Evolutionary conservation across 2,113 vertebrate species (phyloP).

Genomic region (Pimephales promelas): DNA sequence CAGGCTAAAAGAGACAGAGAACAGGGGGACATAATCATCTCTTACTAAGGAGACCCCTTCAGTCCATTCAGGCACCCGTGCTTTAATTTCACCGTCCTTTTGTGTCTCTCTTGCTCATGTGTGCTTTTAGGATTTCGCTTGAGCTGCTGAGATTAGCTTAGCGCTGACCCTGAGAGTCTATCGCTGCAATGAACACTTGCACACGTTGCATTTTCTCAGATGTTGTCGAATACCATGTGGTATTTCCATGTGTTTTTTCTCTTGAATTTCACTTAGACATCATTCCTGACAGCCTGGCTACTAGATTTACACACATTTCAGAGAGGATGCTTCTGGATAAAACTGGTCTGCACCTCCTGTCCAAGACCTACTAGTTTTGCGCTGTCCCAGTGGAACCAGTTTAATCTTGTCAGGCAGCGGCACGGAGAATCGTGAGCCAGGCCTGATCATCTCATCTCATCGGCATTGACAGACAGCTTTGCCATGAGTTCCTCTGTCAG

Average conservation of each 20-base stretch:
- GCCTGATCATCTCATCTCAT: slow-evolving; percentile 48
- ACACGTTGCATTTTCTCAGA: slow-evolving; percentile 38
- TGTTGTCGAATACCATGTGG: slow-evolving; percentile 29
- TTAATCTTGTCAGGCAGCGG: slow-evolving; percentile 80
- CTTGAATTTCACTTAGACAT: slow-evolving; percentile 11
- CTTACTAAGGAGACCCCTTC: slow-evolving; percentile 57
- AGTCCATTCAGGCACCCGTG: slow-evolving; percentile 65
- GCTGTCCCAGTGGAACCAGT: slow-evolving; percentile 72
- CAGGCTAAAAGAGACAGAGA: slow-evolving; percentile 59
- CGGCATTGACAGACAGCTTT: slow-evolving; percentile 67
- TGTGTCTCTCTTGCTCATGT: slow-evolving; percentile 53
- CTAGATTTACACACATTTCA: slow-evolving; percentile 56
- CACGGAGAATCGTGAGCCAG: slow-evolving; percentile 35
- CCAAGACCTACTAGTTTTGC: slow-evolving; percentile 62
- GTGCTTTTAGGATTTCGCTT: slow-evolving; percentile 63
- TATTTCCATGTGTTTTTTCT: slow-evolving; percentile 3
- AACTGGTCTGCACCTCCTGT: slow-evolving; percentile 65
- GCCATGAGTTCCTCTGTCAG: slow-evolving; percentile 77
- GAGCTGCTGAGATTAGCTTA: slow-evolving; percentile 74
- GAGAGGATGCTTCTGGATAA: slow-evolving; percentile 25
- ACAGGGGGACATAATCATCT: slow-evolving; percentile 62
- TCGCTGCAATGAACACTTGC: slow-evolving; percentile 52
- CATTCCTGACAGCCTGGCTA: not conserved
- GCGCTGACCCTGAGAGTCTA: slow-evolving; percentile 59
- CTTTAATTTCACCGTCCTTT: slow-evolving; percentile 62